These are phyloP conservation scores for Esox lucius DNA, from an alignment of 2,797 vertebrate genomes.

Conservation along the genomic window DNA sequence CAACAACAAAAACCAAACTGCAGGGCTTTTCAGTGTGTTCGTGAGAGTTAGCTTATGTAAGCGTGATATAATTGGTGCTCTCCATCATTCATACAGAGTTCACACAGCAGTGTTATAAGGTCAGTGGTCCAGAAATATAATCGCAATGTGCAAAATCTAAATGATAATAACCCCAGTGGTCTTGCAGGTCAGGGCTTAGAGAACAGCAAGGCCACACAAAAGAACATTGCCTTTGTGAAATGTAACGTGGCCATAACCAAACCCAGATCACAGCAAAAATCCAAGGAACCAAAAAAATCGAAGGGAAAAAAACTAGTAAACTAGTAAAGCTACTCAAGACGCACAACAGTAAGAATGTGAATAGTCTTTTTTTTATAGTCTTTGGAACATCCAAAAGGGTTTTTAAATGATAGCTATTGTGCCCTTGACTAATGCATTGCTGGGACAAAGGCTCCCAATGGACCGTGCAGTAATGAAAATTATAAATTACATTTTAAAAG, in stretches of 20 bases:
- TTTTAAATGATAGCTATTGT: no score
- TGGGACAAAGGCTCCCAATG: no score
- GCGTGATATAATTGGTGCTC: neutral
- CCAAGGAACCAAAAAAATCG: neutral
- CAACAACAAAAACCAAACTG: slow-evolving; percentile 24
- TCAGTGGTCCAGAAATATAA: slow-evolving; percentile 37
- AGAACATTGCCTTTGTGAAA: neutral
- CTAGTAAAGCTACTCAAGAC: no score
- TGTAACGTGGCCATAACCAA: neutral
- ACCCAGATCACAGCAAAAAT: neutral
- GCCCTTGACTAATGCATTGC: no score
- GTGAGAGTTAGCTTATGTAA: neutral
- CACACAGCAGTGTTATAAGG: slow-evolving; percentile 36
- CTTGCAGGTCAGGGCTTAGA: slow-evolving; percentile 33
- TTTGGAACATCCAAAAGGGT: no score
- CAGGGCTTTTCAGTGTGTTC: neutral
- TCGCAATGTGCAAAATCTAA: slow-evolving; percentile 29
- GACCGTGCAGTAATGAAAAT: no score
- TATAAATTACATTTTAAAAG: neutral
- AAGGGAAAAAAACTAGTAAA: no score
- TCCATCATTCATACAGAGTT: slow-evolving; percentile 8
- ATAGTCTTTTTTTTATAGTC: no score
- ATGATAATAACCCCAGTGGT: slow-evolving; percentile 37
- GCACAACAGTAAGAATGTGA: no score
- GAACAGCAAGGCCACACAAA: neutral